Evolutionary conservation across 2,113 vertebrate species (phyloP).

Genomic region (Suncus etruscus): DNA sequence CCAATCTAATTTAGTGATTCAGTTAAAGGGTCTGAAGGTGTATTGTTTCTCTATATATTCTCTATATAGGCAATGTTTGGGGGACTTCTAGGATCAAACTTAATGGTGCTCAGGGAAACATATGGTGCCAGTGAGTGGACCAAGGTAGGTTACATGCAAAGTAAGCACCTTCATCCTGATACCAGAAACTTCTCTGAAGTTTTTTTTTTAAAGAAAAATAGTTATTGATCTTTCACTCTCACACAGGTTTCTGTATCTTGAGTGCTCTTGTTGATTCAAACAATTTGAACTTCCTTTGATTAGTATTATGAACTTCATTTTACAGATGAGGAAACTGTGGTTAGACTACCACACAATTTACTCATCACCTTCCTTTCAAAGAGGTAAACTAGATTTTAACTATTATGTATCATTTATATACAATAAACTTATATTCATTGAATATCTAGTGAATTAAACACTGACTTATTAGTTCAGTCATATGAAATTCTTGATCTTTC

Average conservation of each 20-base stretch:
- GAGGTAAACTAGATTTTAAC: not conserved
- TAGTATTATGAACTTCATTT: not conserved
- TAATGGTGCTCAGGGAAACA: no score
- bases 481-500: not conserved
- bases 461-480: not conserved
- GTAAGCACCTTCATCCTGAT: no score
- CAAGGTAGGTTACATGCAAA: no score
- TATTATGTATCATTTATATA: not conserved
- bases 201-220: not conserved
- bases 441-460: slow-evolving; percentile 1
- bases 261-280: not conserved
- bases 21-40: no score
- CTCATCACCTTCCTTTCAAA: not conserved
- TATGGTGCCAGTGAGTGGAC: no score
- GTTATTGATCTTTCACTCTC: not conserved
- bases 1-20: no score
- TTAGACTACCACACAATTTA: not conserved
- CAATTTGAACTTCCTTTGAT: not conserved
- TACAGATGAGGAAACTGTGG: not conserved
- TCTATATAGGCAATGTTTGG: no score
- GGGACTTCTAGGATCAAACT: no score
- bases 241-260: not conserved
- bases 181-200: no score
- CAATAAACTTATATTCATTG: not conserved
- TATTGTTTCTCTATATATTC: no score